These are phyloP conservation scores for Drosophila biarmipes DNA, from an alignment of 1,140 invertebrate species.

Conservation along the genomic window DNA sequence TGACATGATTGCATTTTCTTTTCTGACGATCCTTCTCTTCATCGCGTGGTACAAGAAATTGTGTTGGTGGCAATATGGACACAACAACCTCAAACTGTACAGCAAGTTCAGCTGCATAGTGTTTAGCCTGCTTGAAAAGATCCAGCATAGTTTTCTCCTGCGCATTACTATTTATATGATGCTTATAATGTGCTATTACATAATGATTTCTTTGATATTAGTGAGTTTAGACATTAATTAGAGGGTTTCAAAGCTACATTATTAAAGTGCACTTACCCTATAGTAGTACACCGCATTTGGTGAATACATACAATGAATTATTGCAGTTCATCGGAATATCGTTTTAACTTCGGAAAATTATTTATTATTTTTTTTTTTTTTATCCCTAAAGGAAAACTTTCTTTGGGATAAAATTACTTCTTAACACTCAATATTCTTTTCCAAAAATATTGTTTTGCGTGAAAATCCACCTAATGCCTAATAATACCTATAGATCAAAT, in stretches of 20 bases:
- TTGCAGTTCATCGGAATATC: no score
- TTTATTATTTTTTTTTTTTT: no score
- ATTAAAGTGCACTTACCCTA: no score
- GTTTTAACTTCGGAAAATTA: no score
- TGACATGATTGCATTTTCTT: neutral
- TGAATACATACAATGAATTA: no score
- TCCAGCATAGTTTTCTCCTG: conserved; percentile 27
- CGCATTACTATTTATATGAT: conserved; percentile 35
- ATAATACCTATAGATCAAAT: no score
- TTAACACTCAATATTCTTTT: no score
- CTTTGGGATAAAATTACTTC: no score
- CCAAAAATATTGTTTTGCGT: no score
- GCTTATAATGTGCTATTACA: conserved; percentile 85
- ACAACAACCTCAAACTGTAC: conserved; percentile 86
- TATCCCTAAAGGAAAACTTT: no score
- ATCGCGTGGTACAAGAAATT: conserved; percentile 82
- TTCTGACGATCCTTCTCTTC: conserved; percentile 69
- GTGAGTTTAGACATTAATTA: conserved; percentile 71
- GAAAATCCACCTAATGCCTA: no score
- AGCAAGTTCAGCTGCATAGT: conserved; percentile 87
- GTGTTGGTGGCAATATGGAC: conserved; percentile 83
- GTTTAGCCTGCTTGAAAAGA: conserved; percentile 32
- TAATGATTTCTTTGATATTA: conserved; percentile 87
- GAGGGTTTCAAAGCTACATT: neutral
- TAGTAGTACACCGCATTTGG: no score